phyloP scores from a whole-genome alignment of 2,797 vertebrate genomes.

The Rhodeus uyekii region DNA sequence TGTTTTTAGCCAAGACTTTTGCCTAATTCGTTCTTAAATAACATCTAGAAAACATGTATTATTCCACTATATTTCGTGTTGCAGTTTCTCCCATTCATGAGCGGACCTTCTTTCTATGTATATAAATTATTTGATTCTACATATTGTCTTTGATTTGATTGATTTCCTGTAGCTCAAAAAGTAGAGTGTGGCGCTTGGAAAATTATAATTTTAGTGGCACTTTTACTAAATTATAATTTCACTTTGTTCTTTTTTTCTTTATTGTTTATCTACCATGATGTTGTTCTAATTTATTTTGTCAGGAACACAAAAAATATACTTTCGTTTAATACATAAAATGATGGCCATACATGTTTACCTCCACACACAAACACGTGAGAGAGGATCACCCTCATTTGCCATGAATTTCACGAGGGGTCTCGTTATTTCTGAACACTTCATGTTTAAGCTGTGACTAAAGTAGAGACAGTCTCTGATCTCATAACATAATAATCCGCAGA shows the following conservation, averaged over 20 bases:
- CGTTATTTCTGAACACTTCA: slow-evolving; percentile 66
- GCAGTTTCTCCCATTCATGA: too few species aligned
- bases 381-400: slow-evolving; percentile 11
- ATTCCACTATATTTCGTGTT: too few species aligned
- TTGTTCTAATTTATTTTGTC: too few species aligned
- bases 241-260: neutral
- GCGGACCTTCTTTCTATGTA: too few species aligned
- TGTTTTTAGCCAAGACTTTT: too few species aligned
- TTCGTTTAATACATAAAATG: neutral
- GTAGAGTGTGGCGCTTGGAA: too few species aligned
- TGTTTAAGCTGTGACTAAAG: slow-evolving; percentile 65
- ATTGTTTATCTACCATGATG: neutral
- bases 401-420: slow-evolving; percentile 52
- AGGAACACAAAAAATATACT: neutral
- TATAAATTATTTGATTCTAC: too few species aligned
- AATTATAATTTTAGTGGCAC: too few species aligned
- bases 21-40: too few species aligned
- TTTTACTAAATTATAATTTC: neutral
- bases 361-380: neutral
- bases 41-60: too few species aligned
- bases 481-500: slow-evolving; percentile 75
- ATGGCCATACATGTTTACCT: neutral
- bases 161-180: too few species aligned
- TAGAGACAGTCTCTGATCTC: slow-evolving; percentile 67
- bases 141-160: too few species aligned